Evolutionary conservation across 1,140 invertebrate species (phyloP).

Genomic region (Magallana gigas): DNA sequence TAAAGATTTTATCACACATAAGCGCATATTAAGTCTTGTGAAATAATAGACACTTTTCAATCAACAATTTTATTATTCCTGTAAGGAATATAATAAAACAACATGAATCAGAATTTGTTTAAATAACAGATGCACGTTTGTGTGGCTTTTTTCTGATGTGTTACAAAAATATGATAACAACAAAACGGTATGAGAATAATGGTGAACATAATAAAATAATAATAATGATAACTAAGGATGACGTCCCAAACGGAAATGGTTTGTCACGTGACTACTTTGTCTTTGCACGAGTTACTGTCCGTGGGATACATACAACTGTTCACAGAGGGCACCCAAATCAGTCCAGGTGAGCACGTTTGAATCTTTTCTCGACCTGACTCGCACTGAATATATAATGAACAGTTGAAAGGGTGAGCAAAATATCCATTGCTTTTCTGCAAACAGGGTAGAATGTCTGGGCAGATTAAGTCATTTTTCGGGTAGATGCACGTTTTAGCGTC

Average conservation of each 20-base stretch:
- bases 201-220: background rate
- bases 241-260: background rate
- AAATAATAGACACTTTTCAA: background rate
- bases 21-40: too few relatives aligned
- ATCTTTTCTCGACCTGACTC: constrained; percentile 54
- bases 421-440: constrained; percentile 51
- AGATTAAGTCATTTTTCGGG: constrained; percentile 54
- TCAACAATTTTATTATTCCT: constrained; percentile 26
- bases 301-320: constrained; percentile 57
- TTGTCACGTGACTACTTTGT: background rate
- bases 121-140: background rate
- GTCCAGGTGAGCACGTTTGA: constrained; percentile 46
- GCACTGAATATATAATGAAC: constrained; percentile 57
- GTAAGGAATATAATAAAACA: constrained; percentile 4
- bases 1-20: too few relatives aligned
- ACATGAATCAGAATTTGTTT: background rate
- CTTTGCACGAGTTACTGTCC: constrained; percentile 38
- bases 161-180: background rate
- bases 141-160: background rate
- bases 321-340: constrained; percentile 54
- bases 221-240: too few relatives aligned
- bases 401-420: constrained; percentile 58
- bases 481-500: constrained; percentile 51
- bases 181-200: constrained; percentile 3
- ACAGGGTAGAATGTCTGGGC: constrained; percentile 57